Evolutionary conservation across 2,888 invertebrate genomes (phyloP).

Genomic region (Holacanthella duospinosa): DNA sequence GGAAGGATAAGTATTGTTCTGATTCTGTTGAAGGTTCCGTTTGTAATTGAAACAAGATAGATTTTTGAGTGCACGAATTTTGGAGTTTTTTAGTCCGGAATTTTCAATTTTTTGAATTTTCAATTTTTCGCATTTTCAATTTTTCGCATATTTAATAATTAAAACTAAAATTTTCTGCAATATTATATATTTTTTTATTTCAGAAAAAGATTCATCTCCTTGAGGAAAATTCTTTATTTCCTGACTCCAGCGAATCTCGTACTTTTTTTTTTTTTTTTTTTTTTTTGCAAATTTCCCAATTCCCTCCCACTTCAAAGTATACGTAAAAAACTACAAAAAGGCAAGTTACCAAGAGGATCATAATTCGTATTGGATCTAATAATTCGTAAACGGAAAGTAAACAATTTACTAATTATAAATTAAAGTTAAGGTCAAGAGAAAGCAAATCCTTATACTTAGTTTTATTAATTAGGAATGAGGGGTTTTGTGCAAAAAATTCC

Average conservation of each 20-base stretch:
- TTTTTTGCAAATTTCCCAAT: background rate
- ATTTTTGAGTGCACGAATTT: no score
- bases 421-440: background rate
- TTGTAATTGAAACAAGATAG: no score
- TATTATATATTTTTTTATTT: background rate
- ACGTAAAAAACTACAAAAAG: slow-evolving; percentile 1
- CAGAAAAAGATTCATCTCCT: slow-evolving; percentile 1
- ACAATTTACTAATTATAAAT: slow-evolving; percentile 1
- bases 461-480: background rate
- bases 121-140: background rate
- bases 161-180: background rate
- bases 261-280: no score
- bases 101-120: background rate
- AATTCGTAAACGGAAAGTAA: slow-evolving; percentile 1
- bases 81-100: no score
- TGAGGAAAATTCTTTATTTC: background rate
- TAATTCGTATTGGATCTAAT: background rate
- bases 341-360: slow-evolving; percentile 1
- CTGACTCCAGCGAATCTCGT: background rate
- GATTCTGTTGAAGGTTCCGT: no score
- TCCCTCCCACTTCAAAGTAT: background rate
- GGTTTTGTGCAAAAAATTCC: slow-evolving; percentile 1
- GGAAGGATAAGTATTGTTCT: no score
- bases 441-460: background rate
- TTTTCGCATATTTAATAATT: background rate